These are phyloP conservation scores for Luperina nickerlii DNA, from an alignment of 2,888 invertebrate genomes.

Conservation along the genomic window DNA sequence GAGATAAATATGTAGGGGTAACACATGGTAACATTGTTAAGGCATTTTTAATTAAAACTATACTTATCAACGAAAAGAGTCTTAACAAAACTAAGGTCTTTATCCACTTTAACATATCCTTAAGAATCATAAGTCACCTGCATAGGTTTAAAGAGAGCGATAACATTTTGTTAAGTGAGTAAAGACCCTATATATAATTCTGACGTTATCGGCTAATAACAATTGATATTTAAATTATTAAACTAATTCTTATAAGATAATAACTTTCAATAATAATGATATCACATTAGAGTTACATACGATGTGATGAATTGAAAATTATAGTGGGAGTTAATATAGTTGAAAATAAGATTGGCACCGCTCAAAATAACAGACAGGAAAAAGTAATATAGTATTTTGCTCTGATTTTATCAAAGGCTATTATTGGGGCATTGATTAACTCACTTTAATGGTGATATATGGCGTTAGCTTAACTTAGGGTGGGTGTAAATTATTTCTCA, in stretches of 20 bases:
- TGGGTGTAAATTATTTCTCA: conserved; percentile 43
- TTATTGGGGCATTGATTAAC: conserved; percentile 3
- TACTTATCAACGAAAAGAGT: conserved; percentile 31
- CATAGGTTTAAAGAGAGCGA: conserved; percentile 47
- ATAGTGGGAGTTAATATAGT: not conserved
- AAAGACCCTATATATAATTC: conserved; percentile 25
- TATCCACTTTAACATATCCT: conserved; percentile 22
- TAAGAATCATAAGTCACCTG: conserved; percentile 15
- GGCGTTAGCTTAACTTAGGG: conserved; percentile 2
- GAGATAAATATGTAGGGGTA: conserved; percentile 53
- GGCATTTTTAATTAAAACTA: conserved; percentile 45
- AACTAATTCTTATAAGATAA: conserved; percentile 50
- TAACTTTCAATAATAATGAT: conserved; percentile 60
- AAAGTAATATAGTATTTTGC: conserved; percentile 1
- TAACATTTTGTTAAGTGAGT: conserved; percentile 9
- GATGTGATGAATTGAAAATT: conserved; percentile 60
- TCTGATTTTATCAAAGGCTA: conserved; percentile 9
- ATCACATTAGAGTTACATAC: conserved; percentile 67
- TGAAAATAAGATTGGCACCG: conserved; percentile 8
- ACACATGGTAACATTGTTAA: conserved; percentile 62
- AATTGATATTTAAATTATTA: conserved; percentile 53
- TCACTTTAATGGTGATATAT: conserved; percentile 9
- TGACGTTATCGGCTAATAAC: conserved; percentile 58
- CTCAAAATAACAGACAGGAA: not conserved
- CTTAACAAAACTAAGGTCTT: conserved; percentile 21